Evolutionary conservation across 2,888 invertebrate genomes (phyloP).

Genomic region (Arctia plantaginis): DNA sequence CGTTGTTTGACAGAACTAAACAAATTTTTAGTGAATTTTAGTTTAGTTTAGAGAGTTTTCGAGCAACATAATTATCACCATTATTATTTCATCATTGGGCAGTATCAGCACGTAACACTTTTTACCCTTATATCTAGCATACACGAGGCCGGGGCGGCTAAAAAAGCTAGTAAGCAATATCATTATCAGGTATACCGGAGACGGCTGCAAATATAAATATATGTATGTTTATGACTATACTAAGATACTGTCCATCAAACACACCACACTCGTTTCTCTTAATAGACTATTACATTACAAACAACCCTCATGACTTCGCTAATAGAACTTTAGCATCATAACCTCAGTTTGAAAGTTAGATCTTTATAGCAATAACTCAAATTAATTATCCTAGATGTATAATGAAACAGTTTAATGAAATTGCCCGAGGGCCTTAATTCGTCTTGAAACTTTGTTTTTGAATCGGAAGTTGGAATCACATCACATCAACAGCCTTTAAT

Average conservation of each 20-base stretch:
- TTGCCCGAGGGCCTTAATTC: conserved; percentile 51
- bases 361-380: conserved; percentile 40
- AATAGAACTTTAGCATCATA: conserved; percentile 34
- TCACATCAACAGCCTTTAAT: no score
- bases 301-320: conserved; percentile 19
- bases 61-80: no score
- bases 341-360: conserved; percentile 27
- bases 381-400: conserved; percentile 49
- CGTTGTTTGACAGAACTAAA: no score
- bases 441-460: conserved; percentile 39
- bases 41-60: no score
- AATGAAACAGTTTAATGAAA: conserved; percentile 55
- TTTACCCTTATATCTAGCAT: no score
- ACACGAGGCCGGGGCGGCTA: no score
- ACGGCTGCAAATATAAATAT: background rate
- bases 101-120: no score
- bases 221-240: background rate
- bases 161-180: no score
- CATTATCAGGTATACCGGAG: no score
- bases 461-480: conserved; percentile 41
- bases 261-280: conserved; percentile 8
- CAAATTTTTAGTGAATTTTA: no score
- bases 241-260: conserved; percentile 1
- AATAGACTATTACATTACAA: conserved; percentile 19
- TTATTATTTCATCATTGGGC: no score